A percentile compares a stretch with the other conserved stretches of the same genome.
Evolutionary conservation across 2,888 invertebrate genomes (phyloP).

Genomic region (Epistrophe grossulariae): DNA sequence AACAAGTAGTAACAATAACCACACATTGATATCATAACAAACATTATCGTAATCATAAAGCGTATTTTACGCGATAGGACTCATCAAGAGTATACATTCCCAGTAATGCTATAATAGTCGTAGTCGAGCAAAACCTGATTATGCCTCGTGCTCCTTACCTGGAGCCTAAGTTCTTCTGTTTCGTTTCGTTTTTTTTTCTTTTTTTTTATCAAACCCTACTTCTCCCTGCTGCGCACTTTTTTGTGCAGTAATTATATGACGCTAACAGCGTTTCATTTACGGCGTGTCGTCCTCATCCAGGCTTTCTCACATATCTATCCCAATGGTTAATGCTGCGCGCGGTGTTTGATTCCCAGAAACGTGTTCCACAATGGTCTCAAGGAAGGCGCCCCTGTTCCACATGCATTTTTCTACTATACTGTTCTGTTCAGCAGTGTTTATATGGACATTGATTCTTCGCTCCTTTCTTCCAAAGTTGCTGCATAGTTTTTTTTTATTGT

Average conservation of each 20-base stretch:
- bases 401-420: slow-evolving; percentile 66
- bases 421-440: slow-evolving; percentile 66
- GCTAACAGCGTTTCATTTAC: slow-evolving; percentile 75
- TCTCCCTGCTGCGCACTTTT: slow-evolving; percentile 51
- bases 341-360: slow-evolving; percentile 76
- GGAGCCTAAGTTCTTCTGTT: slow-evolving; percentile 70
- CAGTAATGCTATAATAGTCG: slow-evolving; percentile 68
- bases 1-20: slow-evolving; percentile 49
- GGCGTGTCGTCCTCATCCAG: slow-evolving; percentile 74
- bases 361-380: slow-evolving; percentile 75
- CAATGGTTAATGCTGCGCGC: slow-evolving; percentile 72
- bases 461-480: slow-evolving; percentile 37
- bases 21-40: slow-evolving; percentile 58
- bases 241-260: slow-evolving; percentile 73
- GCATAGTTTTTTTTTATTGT: slow-evolving; percentile 47
- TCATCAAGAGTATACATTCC: slow-evolving; percentile 64
- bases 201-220: slow-evolving; percentile 18
- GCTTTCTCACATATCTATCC: slow-evolving; percentile 74
- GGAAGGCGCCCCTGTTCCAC: slow-evolving; percentile 76
- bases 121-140: slow-evolving; percentile 68
- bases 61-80: slow-evolving; percentile 62
- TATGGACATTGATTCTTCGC: slow-evolving; percentile 68
- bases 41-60: slow-evolving; percentile 70
- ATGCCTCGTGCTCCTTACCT: slow-evolving; percentile 76
- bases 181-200: slow-evolving; percentile 19